phyloP scores from a whole-genome alignment of 2,113 vertebrate genomes.

The Thomomys bottae region DNA sequence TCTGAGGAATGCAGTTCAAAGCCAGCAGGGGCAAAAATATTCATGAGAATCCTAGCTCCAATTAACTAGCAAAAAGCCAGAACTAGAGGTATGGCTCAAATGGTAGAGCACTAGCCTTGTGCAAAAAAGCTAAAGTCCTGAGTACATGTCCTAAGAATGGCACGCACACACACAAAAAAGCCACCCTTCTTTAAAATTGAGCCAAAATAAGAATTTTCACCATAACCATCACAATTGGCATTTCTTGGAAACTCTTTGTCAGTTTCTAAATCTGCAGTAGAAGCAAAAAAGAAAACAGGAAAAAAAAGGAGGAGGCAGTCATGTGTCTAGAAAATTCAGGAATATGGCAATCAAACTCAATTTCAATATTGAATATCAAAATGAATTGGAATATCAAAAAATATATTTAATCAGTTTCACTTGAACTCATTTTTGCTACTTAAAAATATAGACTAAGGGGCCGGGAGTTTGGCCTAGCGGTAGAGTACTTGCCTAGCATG shows the following conservation, averaged over 20 bases:
- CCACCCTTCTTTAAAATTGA: not conserved
- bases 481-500: too few species aligned
- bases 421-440: not conserved
- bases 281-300: not conserved
- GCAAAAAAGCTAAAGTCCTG: too few species aligned
- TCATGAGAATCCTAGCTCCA: too few species aligned
- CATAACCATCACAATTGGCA: not conserved
- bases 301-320: not conserved
- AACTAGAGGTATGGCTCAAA: too few species aligned
- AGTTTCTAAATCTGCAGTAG: constrained; percentile 17
- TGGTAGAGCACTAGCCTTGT: too few species aligned
- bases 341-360: not conserved
- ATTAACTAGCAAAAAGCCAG: too few species aligned
- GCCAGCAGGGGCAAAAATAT: too few species aligned
- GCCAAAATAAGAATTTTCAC: constrained; percentile 15
- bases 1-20: too few species aligned
- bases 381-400: constrained; percentile 17
- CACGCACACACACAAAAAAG: not conserved
- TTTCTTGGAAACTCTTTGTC: not conserved
- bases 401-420: not conserved
- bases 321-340: not conserved
- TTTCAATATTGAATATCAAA: not conserved
- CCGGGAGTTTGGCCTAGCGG: too few species aligned
- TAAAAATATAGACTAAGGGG: constrained; percentile 20
- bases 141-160: too few species aligned